A percentile compares a stretch with the other conserved stretches of the same genome.
Evolutionary conservation across 53 echinoderm and acorn worm genomes (phyloP).

Genomic region (Luidia sarsii): DNA sequence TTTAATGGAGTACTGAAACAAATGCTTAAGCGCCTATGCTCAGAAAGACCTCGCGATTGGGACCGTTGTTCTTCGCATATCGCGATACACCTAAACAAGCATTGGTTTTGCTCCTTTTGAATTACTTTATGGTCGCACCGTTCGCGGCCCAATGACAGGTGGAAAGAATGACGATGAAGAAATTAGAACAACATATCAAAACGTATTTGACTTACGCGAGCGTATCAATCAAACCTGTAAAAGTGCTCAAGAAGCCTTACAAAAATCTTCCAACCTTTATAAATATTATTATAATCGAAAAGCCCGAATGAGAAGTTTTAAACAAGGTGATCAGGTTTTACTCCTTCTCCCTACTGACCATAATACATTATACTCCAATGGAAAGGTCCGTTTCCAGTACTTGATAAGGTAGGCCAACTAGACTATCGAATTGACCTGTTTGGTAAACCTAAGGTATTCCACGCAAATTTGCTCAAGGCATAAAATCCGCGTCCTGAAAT

Average conservation of each 20-base stretch:
- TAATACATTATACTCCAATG: slow-evolving; percentile 42
- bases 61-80: slow-evolving; percentile 45
- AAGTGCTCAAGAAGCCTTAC: slow-evolving; percentile 14
- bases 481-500: no score
- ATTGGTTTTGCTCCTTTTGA: slow-evolving; percentile 62
- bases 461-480: no score
- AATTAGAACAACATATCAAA: slow-evolving; percentile 47
- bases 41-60: slow-evolving; percentile 51
- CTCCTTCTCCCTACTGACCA: slow-evolving; percentile 52
- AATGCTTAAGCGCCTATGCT: slow-evolving; percentile 45
- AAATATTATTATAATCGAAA: background rate
- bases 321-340: slow-evolving; percentile 36
- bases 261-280: background rate
- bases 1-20: slow-evolving; percentile 44
- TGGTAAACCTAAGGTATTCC: background rate
- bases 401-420: background rate
- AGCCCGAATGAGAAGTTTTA: background rate
- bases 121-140: slow-evolving; percentile 50
- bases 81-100: slow-evolving; percentile 49
- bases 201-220: slow-evolving; percentile 42
- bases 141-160: slow-evolving; percentile 55
- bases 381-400: background rate
- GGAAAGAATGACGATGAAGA: slow-evolving; percentile 2
- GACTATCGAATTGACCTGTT: background rate
- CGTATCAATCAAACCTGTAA: no score